Conservation (phyloP, 2,113 vertebrate genomes). For the Cromileptes altivelis region DNA sequence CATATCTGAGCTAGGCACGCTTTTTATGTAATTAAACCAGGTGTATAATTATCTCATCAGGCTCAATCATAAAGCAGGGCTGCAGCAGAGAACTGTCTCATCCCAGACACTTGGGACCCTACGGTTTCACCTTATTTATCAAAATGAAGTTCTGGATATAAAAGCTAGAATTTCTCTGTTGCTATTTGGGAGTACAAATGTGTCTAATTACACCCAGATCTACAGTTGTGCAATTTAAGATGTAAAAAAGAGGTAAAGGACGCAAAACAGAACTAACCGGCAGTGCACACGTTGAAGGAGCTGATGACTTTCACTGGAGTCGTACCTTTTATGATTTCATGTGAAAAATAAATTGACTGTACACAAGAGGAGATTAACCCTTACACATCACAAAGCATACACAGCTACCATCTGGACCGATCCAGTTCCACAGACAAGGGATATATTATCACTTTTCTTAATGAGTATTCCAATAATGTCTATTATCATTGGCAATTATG, state of each 20-base stretch:
- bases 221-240: neutral
- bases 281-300: too few species aligned
- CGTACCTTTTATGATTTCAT: too few species aligned
- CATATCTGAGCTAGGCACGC: constrained; percentile 26
- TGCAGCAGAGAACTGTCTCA: constrained; percentile 22
- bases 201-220: neutral
- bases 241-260: too few species aligned
- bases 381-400: neutral
- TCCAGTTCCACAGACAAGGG: neutral
- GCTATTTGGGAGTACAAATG: neutral
- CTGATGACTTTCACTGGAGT: too few species aligned
- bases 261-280: too few species aligned
- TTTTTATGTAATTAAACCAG: constrained; percentile 51
- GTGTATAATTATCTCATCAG: constrained; percentile 57
- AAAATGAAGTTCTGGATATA: constrained; percentile 15
- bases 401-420: neutral
- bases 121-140: constrained; percentile 12
- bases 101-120: constrained; percentile 15
- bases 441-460: constrained; percentile 24
- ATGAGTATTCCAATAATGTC: constrained; percentile 42
- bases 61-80: constrained; percentile 31
- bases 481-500: constrained; percentile 29
- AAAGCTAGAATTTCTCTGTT: constrained; percentile 9
- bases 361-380: neutral
- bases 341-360: neutral